These are phyloP conservation scores for Leptinotarsa peninsularis DNA, from an alignment of 2,888 invertebrate genomes.

Conservation along the genomic window DNA sequence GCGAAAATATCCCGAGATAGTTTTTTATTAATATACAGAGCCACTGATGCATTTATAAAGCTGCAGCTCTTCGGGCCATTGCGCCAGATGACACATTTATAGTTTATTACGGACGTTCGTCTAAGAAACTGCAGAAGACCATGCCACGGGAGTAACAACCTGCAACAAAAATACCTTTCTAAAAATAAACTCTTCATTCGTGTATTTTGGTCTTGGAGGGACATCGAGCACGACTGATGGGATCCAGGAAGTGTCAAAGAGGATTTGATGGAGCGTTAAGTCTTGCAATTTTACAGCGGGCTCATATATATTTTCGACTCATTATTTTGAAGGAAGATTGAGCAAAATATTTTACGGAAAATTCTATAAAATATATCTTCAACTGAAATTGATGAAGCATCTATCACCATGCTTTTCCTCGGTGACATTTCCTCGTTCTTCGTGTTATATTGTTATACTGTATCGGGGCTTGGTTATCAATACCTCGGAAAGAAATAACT, in stretches of 20 bases:
- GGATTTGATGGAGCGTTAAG: background rate
- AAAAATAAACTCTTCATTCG: constrained; percentile 19
- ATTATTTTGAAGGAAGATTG: background rate
- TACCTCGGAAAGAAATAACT: too few species aligned
- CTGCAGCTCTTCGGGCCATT: constrained; percentile 1
- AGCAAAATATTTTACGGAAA: background rate
- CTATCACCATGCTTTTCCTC: too few species aligned
- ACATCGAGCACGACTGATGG: constrained; percentile 11
- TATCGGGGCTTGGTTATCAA: too few species aligned
- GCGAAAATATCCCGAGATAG: background rate
- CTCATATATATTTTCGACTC: too few species aligned
- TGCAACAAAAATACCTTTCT: constrained; percentile 25
- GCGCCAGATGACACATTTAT: constrained; percentile 6
- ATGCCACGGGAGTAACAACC: constrained; percentile 18
- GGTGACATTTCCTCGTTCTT: too few species aligned
- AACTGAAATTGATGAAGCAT: too few species aligned
- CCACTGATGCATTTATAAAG: constrained; percentile 12
- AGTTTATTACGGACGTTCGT: background rate
- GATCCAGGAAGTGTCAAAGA: constrained; percentile 9
- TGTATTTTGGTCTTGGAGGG: constrained; percentile 13
- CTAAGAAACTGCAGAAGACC: constrained; percentile 17
- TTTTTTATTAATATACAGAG: constrained; percentile 1
- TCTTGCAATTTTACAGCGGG: background rate
- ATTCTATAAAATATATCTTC: too few species aligned
- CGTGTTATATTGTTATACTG: too few species aligned